Evolutionary conservation across 2,797 vertebrate species (phyloP), one percentile per base, ranked within the genome.

Genomic region (Tolypeutes matacus): DNA sequence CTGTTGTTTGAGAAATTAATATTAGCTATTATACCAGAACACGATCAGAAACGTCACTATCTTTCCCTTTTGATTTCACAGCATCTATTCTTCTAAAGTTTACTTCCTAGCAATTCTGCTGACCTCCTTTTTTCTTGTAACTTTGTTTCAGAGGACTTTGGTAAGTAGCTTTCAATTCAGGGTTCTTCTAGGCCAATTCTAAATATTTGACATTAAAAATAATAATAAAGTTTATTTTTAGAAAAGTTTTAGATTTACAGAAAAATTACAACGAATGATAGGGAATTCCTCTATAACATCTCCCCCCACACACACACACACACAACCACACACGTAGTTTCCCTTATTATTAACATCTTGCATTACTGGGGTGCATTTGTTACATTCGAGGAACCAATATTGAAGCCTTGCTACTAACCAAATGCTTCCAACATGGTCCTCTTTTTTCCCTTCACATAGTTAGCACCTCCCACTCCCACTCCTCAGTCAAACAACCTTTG

Each of bases 31-130:
- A 65, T 53, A 69, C 12, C 27, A 58, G 13, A 96, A 27, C 9
- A 91, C 65, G 90, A 73, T 60, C 70, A 90, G 67, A 89, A 95
- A 91, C 78, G 14, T 49, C 58, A 85, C 6, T 39, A 34, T 58
- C 6, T 93, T 76, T 94, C 21, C n/a, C 31, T 89, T 73, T 78
- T 86, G 36, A 89, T 77, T 64, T 87, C 27, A 42, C 1, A 86
- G 29, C 34, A 96, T 27, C 53, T 67, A n/a, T 60, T 93, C 21
- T 67, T 77, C 25, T 81, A 87, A 17, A 11, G 39, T 72, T 76
- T 67, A 62, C 29, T 91, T 89, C 25, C 13, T 77, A 89, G 25
- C 23, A 62, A 86, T 73, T 86, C 53, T 89, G 20, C 53, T 42
- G 77, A 60, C 49, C 4, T 80, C 27, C 9, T 92, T 64, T 36